Conservation (phyloP, 2,888 invertebrate species). For the Dorcus parallelipipedus region DNA sequence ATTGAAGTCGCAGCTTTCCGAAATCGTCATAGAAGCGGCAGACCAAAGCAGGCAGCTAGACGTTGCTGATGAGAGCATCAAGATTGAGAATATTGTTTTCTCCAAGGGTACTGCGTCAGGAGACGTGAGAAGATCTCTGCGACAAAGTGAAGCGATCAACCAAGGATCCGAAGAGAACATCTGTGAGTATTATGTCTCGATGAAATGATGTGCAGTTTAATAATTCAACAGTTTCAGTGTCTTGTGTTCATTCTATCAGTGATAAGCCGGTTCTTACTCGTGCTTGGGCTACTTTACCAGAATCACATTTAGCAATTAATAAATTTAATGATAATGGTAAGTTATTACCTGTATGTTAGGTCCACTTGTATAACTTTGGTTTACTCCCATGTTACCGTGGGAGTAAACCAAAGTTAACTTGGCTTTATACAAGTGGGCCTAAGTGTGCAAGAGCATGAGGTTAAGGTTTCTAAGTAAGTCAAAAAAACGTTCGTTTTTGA, state of each 20-base stretch:
- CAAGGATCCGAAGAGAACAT: slow-evolving; percentile 38
- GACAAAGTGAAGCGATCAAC: slow-evolving; percentile 15
- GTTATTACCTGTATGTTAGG: not conserved
- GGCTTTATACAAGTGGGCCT: no score
- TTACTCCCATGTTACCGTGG: no score
- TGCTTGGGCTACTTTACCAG: slow-evolving; percentile 76
- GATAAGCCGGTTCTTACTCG: slow-evolving; percentile 71
- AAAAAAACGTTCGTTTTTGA: not conserved
- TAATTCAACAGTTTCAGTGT: slow-evolving; percentile 28
- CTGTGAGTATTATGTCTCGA: slow-evolving; percentile 31
- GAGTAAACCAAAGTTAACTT: no score
- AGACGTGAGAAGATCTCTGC: slow-evolving; percentile 17
- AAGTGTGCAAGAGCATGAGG: not conserved
- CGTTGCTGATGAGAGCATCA: not conserved
- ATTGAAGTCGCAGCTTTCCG: slow-evolving; percentile 41
- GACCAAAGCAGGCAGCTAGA: not conserved
- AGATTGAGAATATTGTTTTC: not conserved
- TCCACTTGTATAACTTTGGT: no score
- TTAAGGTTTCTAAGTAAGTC: not conserved
- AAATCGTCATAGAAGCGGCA: slow-evolving; percentile 25
- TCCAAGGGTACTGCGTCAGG: not conserved
- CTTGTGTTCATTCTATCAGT: slow-evolving; percentile 43
- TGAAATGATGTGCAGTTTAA: not conserved
- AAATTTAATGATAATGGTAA: slow-evolving; percentile 45
- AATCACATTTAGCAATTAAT: slow-evolving; percentile 57